Evolutionary conservation across 2,888 invertebrate species (phyloP).

Genomic region (Tromatobia lineatoria): DNA sequence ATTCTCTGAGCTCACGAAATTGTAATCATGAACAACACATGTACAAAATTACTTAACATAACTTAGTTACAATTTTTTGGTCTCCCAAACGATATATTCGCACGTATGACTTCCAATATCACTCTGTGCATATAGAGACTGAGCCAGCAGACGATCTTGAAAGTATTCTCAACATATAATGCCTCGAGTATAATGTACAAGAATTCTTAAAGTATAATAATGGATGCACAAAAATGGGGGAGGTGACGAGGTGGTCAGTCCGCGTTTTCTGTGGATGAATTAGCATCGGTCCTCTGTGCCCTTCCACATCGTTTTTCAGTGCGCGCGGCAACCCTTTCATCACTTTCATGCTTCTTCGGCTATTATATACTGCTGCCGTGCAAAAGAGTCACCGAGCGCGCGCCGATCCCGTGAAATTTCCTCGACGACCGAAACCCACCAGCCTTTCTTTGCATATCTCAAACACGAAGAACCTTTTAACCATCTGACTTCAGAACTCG

Average conservation of each 20-base stretch:
- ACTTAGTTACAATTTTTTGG: too few relatives aligned
- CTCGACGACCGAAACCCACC: slow-evolving; percentile 10
- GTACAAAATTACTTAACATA: not conserved
- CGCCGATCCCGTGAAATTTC: slow-evolving; percentile 56
- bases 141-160: not conserved
- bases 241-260: slow-evolving; percentile 27
- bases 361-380: slow-evolving; percentile 35
- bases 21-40: too few relatives aligned
- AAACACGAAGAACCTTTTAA: slow-evolving; percentile 57
- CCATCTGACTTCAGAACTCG: slow-evolving; percentile 66
- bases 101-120: not conserved
- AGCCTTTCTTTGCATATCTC: slow-evolving; percentile 48
- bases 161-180: not conserved
- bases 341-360: slow-evolving; percentile 55
- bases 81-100: too few relatives aligned
- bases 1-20: too few relatives aligned
- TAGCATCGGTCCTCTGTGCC: slow-evolving; percentile 18
- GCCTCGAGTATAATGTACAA: slow-evolving; percentile 1
- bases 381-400: slow-evolving; percentile 13
- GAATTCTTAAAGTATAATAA: slow-evolving; percentile 18
- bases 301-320: slow-evolving; percentile 15
- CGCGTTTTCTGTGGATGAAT: slow-evolving; percentile 25
- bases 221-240: slow-evolving; percentile 22
- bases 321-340: slow-evolving; percentile 56
- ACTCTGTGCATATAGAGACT: not conserved